Evolutionary conservation across 2,113 vertebrate genomes (phyloP).

Genomic region (Pedionomus torquatus): DNA sequence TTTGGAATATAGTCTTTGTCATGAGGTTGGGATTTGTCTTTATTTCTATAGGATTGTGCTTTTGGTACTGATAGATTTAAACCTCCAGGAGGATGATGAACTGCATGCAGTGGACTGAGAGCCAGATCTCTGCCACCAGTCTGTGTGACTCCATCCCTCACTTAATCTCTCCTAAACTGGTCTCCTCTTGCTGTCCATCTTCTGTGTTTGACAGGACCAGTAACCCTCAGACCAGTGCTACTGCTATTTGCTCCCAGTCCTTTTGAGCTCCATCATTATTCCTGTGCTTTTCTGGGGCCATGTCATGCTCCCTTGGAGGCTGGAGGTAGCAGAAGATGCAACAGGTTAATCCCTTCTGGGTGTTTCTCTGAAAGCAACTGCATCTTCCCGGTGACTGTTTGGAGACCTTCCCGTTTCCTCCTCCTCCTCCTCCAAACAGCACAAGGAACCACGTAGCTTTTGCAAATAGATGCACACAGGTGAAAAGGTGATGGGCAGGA

Average conservation of each 20-base stretch:
- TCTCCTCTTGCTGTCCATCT: neutral
- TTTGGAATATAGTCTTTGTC: neutral
- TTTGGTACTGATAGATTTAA: neutral
- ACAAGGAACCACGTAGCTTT: neutral
- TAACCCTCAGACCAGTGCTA: no score
- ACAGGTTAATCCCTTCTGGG: neutral
- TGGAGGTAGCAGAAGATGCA: neutral
- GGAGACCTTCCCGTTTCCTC: neutral
- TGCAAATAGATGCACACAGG: accelerated
- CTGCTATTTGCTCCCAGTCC: accelerated
- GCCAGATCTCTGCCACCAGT: neutral
- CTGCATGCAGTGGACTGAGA: accelerated
- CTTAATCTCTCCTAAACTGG: neutral
- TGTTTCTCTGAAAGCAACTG: neutral
- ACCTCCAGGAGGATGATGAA: neutral
- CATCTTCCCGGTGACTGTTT: neutral
- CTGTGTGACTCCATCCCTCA: neutral
- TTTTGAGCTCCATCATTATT: accelerated
- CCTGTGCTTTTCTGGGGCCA: neutral
- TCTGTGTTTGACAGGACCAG: neutral
- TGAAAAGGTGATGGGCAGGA: neutral
- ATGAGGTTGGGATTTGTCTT: neutral
- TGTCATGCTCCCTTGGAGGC: neutral
- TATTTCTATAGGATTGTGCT: neutral
- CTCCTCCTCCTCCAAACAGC: neutral